These are phyloP conservation scores for Xylocopa sonorina DNA, from an alignment of 1,140 invertebrate genomes.

Conservation along the genomic window DNA sequence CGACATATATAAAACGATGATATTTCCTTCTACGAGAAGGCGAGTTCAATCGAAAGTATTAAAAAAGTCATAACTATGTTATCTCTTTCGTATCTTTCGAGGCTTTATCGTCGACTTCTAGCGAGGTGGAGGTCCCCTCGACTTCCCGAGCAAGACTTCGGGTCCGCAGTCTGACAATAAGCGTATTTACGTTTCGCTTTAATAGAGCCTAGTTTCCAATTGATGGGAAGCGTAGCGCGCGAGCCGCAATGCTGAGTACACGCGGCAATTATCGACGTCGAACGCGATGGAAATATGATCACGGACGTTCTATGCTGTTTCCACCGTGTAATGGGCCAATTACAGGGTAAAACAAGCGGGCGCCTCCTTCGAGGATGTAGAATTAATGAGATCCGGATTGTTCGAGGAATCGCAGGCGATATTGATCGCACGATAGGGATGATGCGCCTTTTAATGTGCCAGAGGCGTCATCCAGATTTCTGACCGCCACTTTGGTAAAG, in stretches of 20 bases:
- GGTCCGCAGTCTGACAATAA: background rate
- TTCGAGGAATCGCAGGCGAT: background rate
- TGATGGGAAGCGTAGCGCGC: background rate
- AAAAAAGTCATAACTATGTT: no score
- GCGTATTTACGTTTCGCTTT: slow-evolving; percentile 19
- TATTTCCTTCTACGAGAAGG: no score
- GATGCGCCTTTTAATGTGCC: no score
- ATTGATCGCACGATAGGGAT: background rate
- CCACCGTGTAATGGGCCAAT: background rate
- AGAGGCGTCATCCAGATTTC: no score
- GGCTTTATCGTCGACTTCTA: no score
- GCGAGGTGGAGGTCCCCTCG: no score
- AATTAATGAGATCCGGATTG: slow-evolving; percentile 3
- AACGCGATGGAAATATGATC: background rate
- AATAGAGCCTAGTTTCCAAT: background rate
- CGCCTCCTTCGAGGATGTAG: background rate
- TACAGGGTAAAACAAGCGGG: background rate
- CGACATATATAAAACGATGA: no score
- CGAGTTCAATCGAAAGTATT: no score
- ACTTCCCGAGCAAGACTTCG: no score
- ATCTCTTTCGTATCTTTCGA: no score
- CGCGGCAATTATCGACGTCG: background rate
- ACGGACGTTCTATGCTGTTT: background rate
- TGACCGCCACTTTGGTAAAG: no score
- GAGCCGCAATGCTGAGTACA: background rate